phyloP scores from a whole-genome alignment of 64 coral and sea anemone genomes.

The Pachyseris speciosa region DNA sequence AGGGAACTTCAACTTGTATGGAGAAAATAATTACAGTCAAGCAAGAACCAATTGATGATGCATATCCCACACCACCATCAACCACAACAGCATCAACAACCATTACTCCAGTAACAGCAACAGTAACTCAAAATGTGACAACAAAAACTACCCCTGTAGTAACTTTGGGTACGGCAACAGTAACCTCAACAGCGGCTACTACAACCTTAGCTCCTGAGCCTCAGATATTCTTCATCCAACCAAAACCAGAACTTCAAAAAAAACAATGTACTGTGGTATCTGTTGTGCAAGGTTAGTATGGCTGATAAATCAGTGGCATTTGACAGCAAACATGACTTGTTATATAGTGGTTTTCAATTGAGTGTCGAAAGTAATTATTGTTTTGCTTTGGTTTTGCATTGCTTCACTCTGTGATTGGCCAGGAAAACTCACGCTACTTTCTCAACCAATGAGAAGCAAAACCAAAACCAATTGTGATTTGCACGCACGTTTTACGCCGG shows the following conservation, averaged over 20 bases:
- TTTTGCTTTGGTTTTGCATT: too few relatives aligned
- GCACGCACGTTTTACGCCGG: too few relatives aligned
- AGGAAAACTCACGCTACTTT: too few relatives aligned
- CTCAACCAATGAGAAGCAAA: too few relatives aligned
- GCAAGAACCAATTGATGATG: conserved; percentile 94
- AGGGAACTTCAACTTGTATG: conserved; percentile 75
- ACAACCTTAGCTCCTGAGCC: not conserved
- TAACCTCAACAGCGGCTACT: not conserved
- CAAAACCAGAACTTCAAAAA: conserved; percentile 33
- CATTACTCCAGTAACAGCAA: conserved; percentile 12
- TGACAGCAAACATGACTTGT: too few relatives aligned
- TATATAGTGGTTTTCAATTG: too few relatives aligned
- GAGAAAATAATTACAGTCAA: conserved; percentile 99
- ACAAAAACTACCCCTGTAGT: not conserved
- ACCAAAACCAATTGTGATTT: too few relatives aligned
- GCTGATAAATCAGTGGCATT: too few relatives aligned
- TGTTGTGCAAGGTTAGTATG: not conserved
- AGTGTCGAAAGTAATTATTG: too few relatives aligned
- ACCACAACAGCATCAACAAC: conserved; percentile 30
- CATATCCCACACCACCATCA: conserved; percentile 27
- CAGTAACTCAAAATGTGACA: conserved; percentile 7
- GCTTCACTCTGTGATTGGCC: too few relatives aligned
- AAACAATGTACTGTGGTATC: conserved; percentile 1
- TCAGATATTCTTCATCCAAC: conserved; percentile 55
- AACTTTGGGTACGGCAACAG: not conserved